Base-by-base conservation (phyloP, 2,113 vertebrate genomes). In the Rhinichthys klamathensis region DNA sequence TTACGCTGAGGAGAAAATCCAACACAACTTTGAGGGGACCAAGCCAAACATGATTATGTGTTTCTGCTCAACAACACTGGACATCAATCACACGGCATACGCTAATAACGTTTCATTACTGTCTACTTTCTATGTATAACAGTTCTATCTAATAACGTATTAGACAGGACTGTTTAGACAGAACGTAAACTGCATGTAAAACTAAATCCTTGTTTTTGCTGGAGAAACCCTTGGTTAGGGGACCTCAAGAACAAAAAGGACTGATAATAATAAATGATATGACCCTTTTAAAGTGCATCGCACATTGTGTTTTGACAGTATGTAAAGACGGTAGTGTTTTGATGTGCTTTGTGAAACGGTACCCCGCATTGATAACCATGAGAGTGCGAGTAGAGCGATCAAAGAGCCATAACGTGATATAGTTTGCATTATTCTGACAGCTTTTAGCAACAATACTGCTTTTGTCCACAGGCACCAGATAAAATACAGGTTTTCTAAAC, bases 361-460 rank as follows among this genome's bases (percentile, higher is more conserved):
- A 56, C 54, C 54, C 18, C 18, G 6, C 60, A 63, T 63, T 63
- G 25, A 61, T 16, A 74, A 9, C 35, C 16, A 32, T 56, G 51
- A 58, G 51, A 78, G 75, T 21, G n/a, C 6, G 30, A 61, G 58
- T 13, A 15, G 58, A 44, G 21, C 27, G 35, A 80, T 80, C 77
- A 80, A 61, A 80, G 77, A 80, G 23, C 30, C 35, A 80, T 80
- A 63, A 80, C 23, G 7, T 63, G 77, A 80, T 80, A 80, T 27
- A 63, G 56, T 63, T 80, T 0, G 35, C 58, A 44, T 80, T 61
- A 63, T 80, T 44, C 77, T 38, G 75, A 78, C 75, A 58, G 75
- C 51, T 78, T 78, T 78, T 23, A 80, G 77, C 51, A 25, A 80
- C 77, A 80, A 61, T 80, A 44, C 77, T 18, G 77, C 77, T 80